phyloP scores from a whole-genome alignment of 2,797 vertebrate species.

The Toxotes lorentzi region DNA sequence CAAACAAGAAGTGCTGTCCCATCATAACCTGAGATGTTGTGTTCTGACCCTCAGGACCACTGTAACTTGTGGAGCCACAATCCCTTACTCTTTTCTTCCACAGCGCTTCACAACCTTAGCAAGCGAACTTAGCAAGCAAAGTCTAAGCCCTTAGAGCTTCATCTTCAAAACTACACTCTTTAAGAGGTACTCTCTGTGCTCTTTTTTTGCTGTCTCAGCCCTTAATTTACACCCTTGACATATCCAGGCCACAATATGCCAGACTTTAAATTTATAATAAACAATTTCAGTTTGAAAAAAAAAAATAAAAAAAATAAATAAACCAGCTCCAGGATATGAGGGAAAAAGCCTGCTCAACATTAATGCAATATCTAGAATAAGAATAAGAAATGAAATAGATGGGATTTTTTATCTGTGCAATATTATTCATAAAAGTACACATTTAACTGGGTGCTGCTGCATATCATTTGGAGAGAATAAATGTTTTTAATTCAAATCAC shows the following conservation, averaged over 20 bases:
- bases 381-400: background rate
- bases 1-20: too few relatives aligned
- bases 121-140: conserved; percentile 20
- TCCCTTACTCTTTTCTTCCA: conserved; percentile 66
- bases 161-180: background rate
- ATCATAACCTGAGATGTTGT: too few relatives aligned
- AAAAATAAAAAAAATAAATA: background rate
- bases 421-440: conserved; percentile 24
- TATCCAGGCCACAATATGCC: conserved; percentile 39
- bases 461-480: conserved; percentile 53
- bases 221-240: conserved; percentile 37
- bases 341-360: background rate
- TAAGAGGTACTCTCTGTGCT: background rate
- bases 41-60: too few relatives aligned
- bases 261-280: conserved; percentile 34
- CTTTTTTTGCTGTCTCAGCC: conserved; percentile 5
- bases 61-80: conserved; percentile 52
- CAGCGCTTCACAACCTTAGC: conserved; percentile 6
- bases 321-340: background rate
- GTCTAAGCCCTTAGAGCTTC: background rate
- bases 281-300: conserved; percentile 10
- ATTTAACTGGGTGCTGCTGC: conserved; percentile 36
- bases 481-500: conserved; percentile 65
- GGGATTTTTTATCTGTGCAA: conserved; percentile 8
- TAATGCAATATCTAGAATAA: background rate